Conservation (phyloP, 2,888 invertebrate genomes). For the Aleiodes alternator region DNA sequence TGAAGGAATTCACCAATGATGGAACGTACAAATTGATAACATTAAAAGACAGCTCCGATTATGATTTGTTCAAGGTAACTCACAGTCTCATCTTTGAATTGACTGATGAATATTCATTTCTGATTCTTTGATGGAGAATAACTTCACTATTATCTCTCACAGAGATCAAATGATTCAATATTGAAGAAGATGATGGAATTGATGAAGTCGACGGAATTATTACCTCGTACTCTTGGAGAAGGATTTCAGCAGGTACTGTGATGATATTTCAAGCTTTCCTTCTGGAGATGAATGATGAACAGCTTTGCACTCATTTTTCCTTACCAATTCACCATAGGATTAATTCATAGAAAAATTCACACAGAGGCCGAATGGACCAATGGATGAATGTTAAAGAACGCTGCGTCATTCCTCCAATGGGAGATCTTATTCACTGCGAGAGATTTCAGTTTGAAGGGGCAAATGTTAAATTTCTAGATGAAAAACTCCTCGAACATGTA, state of each 20-base stretch:
- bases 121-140: neutral
- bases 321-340: too few species aligned
- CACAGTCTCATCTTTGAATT: too few species aligned
- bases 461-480: too few species aligned
- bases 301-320: too few species aligned
- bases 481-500: too few species aligned
- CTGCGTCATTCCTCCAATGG: too few species aligned
- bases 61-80: slow-evolving; percentile 59
- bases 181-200: slow-evolving; percentile 51
- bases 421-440: too few species aligned
- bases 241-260: slow-evolving; percentile 61
- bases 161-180: slow-evolving; percentile 52
- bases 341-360: too few species aligned
- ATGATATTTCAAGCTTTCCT: neutral
- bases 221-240: slow-evolving; percentile 55
- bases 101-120: neutral
- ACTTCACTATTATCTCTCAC: neutral
- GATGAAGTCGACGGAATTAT: slow-evolving; percentile 51
- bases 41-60: slow-evolving; percentile 60
- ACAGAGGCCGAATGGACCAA: too few species aligned
- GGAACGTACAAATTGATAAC: slow-evolving; percentile 63
- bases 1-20: slow-evolving; percentile 62
- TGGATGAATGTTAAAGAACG: too few species aligned
- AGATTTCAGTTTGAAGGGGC: too few species aligned
- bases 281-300: neutral